Evolutionary conservation across 1,140 invertebrate species (phyloP).

Genomic region (Dinoponera quadriceps): DNA sequence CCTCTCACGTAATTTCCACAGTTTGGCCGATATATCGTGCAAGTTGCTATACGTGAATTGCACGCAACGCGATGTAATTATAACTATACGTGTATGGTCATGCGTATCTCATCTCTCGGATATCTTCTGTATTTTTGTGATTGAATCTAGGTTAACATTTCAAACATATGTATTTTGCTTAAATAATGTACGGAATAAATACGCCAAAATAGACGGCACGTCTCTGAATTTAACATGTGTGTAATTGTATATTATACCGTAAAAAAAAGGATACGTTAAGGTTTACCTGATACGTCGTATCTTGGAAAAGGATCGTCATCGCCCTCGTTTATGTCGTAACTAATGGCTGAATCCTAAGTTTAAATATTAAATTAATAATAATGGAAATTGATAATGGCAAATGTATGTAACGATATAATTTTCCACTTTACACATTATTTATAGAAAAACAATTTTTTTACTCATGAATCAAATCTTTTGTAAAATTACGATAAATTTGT

Average conservation of each 20-base stretch:
- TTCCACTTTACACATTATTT: neutral
- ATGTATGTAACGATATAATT: neutral
- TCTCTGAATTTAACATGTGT: neutral
- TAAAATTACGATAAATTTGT: neutral
- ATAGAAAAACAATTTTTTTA: neutral
- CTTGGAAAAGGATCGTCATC: slow-evolving; percentile 91
- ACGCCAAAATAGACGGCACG: neutral
- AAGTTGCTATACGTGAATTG: neutral
- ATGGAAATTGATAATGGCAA: neutral
- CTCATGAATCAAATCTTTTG: neutral
- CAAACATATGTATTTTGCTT: neutral
- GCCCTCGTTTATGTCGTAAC: slow-evolving; percentile 93
- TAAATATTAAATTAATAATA: slow-evolving; percentile 32
- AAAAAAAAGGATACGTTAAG: neutral
- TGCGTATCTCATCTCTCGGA: neutral
- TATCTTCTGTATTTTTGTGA: neutral
- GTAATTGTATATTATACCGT: slow-evolving; percentile 5
- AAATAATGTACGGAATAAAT: neutral
- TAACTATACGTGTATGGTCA: neutral
- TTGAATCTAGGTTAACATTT: slow-evolving; percentile 11
- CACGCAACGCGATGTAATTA: neutral
- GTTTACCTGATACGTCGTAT: slow-evolving; percentile 86
- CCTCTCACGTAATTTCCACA: slow-evolving; percentile 3
- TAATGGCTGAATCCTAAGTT: slow-evolving; percentile 92
- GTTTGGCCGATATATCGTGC: slow-evolving; percentile 15